Percentiles rank a stretch among this genome's conserved stretches.
Conservation (phyloP, 2,888 invertebrate species). For the Plagiodera versicolora region DNA sequence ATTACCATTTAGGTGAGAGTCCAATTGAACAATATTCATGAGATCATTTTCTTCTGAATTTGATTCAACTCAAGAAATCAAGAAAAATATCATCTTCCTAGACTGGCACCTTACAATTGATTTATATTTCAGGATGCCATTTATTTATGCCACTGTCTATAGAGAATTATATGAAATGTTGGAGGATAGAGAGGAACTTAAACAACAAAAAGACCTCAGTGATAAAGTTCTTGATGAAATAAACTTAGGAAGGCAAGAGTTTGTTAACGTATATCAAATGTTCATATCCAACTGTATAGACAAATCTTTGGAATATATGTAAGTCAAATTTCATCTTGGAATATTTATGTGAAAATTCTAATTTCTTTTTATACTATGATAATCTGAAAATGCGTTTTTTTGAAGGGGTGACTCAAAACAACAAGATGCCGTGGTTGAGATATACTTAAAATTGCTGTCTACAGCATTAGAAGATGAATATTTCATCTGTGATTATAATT, state of each 20-base stretch:
- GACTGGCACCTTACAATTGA: too few species aligned
- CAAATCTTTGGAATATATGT: constrained; percentile 46
- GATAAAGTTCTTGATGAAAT: constrained; percentile 44
- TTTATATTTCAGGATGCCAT: constrained; percentile 65
- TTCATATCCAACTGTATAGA: constrained; percentile 47
- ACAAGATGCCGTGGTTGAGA: constrained; percentile 47
- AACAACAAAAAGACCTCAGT: constrained; percentile 36
- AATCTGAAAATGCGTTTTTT: constrained; percentile 15
- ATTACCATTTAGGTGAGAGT: constrained; percentile 49
- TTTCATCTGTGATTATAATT: constrained; percentile 53
- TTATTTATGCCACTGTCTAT: constrained; percentile 75
- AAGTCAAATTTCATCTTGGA: too few species aligned
- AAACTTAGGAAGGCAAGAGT: constrained; percentile 45
- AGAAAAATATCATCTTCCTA: too few species aligned
- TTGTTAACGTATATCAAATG: constrained; percentile 47
- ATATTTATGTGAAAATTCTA: not conserved
- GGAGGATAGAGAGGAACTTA: constrained; percentile 39
- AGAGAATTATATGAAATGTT: constrained; percentile 67
- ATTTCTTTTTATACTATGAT: not conserved
- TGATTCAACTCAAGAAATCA: too few species aligned
- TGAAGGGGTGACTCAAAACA: constrained; percentile 43
- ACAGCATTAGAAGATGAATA: constrained; percentile 50
- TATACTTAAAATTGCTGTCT: constrained; percentile 47
- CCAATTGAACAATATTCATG: too few species aligned
- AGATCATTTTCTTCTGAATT: too few species aligned